Conservation (phyloP, 2,888 invertebrate genomes). For the Pteria penguin region DNA sequence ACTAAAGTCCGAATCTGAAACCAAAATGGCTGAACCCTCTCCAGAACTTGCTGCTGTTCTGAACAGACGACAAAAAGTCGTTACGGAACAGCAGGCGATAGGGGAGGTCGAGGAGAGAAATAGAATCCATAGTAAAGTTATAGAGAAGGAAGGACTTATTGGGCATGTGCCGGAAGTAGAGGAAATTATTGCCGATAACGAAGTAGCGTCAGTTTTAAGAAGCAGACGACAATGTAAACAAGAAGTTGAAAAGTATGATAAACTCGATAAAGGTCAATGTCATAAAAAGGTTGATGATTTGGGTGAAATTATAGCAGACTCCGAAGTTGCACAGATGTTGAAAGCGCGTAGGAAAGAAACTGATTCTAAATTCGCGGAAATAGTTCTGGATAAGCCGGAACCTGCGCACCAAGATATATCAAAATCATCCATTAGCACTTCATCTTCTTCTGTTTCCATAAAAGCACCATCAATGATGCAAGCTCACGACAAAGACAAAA, state of each 20-base stretch:
- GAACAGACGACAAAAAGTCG: constrained; percentile 80
- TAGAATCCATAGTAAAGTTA: constrained; percentile 35
- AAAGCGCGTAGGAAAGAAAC: constrained; percentile 54
- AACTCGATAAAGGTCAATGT: too few species aligned
- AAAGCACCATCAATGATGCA: background rate
- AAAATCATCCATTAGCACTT: background rate
- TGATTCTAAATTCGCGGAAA: background rate
- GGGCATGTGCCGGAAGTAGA: constrained; percentile 43
- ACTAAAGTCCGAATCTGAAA: constrained; percentile 5
- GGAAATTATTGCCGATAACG: constrained; percentile 60
- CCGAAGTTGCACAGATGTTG: constrained; percentile 59
- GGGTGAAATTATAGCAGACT: constrained; percentile 61
- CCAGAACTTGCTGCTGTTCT: constrained; percentile 85
- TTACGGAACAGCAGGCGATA: constrained; percentile 56
- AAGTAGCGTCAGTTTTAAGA: constrained; percentile 60
- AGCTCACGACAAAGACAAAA: background rate
- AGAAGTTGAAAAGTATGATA: constrained; percentile 41
- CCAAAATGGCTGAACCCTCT: constrained; percentile 84
- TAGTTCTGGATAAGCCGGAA: too few species aligned
- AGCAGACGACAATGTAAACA: constrained; percentile 57
- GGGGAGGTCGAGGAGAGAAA: constrained; percentile 48
- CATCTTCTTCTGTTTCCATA: background rate
- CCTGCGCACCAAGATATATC: too few species aligned
- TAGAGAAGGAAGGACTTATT: constrained; percentile 37
- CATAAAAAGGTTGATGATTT: constrained; percentile 17